Evolutionary conservation across 2,113 vertebrate species (phyloP), one percentile per base, ranked within the genome.

Genomic region (Myocastor coypus): DNA sequence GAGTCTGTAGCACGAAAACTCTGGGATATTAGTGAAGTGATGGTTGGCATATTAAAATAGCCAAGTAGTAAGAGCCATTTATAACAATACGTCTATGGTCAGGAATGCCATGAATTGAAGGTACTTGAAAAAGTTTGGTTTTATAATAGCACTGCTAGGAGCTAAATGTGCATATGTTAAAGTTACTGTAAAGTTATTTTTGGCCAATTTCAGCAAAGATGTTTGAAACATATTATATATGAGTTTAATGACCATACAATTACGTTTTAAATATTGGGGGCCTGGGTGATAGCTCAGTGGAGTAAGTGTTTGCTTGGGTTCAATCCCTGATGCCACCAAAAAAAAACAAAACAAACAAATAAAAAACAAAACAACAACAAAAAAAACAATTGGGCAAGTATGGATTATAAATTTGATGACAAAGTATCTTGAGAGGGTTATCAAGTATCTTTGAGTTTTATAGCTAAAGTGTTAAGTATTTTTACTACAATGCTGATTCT

Each of bases 1-100:
- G 98, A 99, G 5, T 97, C 98, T 92, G 97, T 99, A 63, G 99
- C 99, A 13, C 99, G 99, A 97, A 99, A 98, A 95, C 98, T 99
- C 90, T 99, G 99, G 99, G 99, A 99, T 97, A 98, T 99, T 92
- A 99, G 99, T 98, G 99, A 99, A 97, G 98, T 98, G 91, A 99
- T 99, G 99, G 99, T 99, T 77, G 99, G 99, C 86, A 98, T 99
- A 68, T 75, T 99, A 93, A 99, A 98, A 86, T 99, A 98, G 63
- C 46, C 68, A 34, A 26, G 28, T 26, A 34, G 37, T 59, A 40
- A 83, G 30, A 75, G 42, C 63, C 87, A 3, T 55, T 95, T 71
- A 34, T 82, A 84, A 90, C 87, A 87, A 52, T 52, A 26, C 20
- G 40, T 64, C 42, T 57, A 24, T 86, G 34, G 30, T 77, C 24